A percentile compares a stretch with the other conserved stretches of the same genome.
These are phyloP conservation scores for Forbesichthys agassizii DNA, from an alignment of 2,113 vertebrate species.

Conservation along the genomic window DNA sequence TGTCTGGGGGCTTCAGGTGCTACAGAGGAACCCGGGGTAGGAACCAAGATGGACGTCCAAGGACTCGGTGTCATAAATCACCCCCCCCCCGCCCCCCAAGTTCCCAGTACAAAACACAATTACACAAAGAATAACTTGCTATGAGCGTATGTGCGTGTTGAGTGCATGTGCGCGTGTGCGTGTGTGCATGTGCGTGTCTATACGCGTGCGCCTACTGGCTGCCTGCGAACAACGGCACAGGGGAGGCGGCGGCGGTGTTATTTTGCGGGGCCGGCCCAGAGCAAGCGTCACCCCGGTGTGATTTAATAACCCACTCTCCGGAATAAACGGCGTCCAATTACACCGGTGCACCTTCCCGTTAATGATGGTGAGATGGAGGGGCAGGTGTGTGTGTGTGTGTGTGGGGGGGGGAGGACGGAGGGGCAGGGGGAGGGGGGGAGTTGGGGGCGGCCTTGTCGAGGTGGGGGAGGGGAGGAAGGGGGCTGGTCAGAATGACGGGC, in stretches of 20 bases:
- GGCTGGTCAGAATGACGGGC: slow-evolving; percentile 70
- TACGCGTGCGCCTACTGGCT: no score
- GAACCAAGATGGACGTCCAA: slow-evolving; percentile 11
- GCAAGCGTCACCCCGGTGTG: slow-evolving; percentile 64
- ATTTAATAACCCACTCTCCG: slow-evolving; percentile 75
- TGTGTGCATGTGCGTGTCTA: slow-evolving; percentile 11
- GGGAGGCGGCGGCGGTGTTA: slow-evolving; percentile 61
- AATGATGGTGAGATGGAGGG: slow-evolving; percentile 64
- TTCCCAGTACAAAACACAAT: slow-evolving; percentile 17
- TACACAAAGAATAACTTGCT: slow-evolving; percentile 12
- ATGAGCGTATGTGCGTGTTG: neutral
- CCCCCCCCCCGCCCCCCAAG: slow-evolving; percentile 21
- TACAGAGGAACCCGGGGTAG: neutral
- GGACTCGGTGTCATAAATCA: slow-evolving; percentile 17
- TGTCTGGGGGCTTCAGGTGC: no score
- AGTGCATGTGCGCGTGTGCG: slow-evolving; percentile 6
- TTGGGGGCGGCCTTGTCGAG: slow-evolving; percentile 70
- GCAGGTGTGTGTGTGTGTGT: slow-evolving; percentile 28
- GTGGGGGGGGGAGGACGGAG: slow-evolving; percentile 47
- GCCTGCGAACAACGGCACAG: slow-evolving; percentile 46
- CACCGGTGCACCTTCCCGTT: slow-evolving; percentile 62
- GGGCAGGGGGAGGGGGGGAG: slow-evolving; percentile 12
- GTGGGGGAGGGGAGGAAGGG: neutral
- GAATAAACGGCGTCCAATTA: slow-evolving; percentile 79
- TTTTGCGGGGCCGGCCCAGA: slow-evolving; percentile 50